Evolutionary conservation across 2,797 vertebrate species (phyloP), one percentile per base, ranked within the genome.

Genomic region (Epinephelus coioides): DNA sequence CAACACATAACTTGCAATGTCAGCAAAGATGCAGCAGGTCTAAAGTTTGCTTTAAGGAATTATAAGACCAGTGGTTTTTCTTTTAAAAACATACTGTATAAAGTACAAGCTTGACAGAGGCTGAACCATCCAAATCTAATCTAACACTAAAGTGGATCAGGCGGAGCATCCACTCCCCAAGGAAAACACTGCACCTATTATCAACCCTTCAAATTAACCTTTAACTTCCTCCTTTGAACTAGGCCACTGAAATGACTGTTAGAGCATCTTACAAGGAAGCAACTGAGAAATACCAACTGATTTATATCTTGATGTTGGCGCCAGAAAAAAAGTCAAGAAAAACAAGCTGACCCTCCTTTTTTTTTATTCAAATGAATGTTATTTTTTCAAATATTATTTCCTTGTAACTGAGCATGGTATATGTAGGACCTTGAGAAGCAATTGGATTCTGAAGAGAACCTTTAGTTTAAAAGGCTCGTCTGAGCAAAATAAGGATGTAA

Each of bases 151-250:
- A 71, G 23, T n/a, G 51, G 17, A 75, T 79, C 4, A 21, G 43
- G 14, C 66, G 40, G 38, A 44, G 56, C 53, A 38, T 25, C 54
- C 53, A 55, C 8, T 69, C 63, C 49, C 40, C 25, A 38, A 54
- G 19, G 23, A 72, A 68, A 74, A 69, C 23, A 56, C 9, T 6
- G n/a, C 27, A 53, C 46, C 43, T 67, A 55, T 67, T 63, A 79
- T 69, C 56, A 68, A 79, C 10, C 30, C 19, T 66, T 78, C 19
- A 76, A 77, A 83, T 78, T 23, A 84, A 84, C 67, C 34, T 86
- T 89, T 84, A 47, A 76, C 75, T 85, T 83, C 70, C 73, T 83
- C 19, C 19, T 83, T 73, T 23, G 55, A 79, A 83, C 44, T 65
- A 71, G 84, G 74, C 13, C 60, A 63, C 27, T 49, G 7, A 65